A percentile compares a stretch with the other conserved stretches of the same genome.
phyloP scores from a whole-genome alignment of 2,113 vertebrate species.

The Chlorodrepanis virens region DNA sequence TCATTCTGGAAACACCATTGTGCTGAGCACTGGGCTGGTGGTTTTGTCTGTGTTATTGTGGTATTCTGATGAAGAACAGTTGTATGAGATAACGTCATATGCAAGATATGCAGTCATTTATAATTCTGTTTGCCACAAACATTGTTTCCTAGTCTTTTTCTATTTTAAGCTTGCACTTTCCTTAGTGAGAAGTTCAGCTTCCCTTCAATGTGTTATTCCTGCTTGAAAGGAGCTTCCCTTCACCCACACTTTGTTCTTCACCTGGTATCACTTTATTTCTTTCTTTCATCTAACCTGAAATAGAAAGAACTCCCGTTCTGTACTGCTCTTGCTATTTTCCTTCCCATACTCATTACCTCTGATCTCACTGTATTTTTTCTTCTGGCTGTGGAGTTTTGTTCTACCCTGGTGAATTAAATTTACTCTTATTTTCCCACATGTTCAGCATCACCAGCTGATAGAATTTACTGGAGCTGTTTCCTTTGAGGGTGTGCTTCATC shows the following conservation, averaged over 20 bases:
- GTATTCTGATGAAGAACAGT: background rate
- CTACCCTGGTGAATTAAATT: background rate
- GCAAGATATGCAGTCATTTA: background rate
- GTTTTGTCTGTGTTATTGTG: background rate
- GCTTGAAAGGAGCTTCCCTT: background rate
- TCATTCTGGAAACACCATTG: background rate
- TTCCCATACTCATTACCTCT: background rate
- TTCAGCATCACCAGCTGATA: background rate
- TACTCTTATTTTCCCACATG: background rate
- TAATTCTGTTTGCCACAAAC: background rate
- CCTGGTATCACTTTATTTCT: background rate
- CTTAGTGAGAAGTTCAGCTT: background rate
- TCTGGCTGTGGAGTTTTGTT: background rate
- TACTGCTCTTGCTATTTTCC: background rate
- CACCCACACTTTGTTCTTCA: background rate
- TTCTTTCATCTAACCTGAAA: background rate
- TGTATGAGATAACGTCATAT: background rate
- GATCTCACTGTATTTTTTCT: background rate
- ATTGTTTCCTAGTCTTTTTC: background rate
- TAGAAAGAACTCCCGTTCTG: background rate
- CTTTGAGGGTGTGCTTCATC: background rate
- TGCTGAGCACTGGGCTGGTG: background rate
- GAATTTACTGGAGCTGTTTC: background rate
- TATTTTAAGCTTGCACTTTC: background rate
- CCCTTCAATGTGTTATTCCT: background rate